A percentile compares a stretch with the other conserved stretches of the same genome.
These are phyloP conservation scores for Mormyrus hasselquistii DNA, from an alignment of 2,797 vertebrate species.

Conservation along the genomic window DNA sequence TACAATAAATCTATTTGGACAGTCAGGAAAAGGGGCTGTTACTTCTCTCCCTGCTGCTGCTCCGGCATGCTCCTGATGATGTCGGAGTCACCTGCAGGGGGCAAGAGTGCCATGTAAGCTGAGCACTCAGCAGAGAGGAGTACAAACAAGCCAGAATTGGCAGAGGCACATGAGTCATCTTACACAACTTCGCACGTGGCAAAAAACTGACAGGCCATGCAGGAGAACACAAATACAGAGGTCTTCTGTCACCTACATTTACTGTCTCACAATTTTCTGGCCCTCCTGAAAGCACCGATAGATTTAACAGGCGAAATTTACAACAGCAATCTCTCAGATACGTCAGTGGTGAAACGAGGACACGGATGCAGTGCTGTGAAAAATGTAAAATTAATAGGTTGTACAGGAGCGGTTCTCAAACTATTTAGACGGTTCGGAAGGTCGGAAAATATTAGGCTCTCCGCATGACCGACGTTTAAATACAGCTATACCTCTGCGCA, in stretches of 20 bases:
- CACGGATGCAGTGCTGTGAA: neutral
- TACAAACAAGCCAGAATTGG: neutral
- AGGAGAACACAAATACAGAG: slow-evolving; percentile 55
- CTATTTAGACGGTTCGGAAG: neutral
- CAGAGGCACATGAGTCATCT: neutral
- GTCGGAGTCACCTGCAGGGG: slow-evolving; percentile 68
- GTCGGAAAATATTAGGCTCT: neutral
- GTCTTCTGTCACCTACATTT: slow-evolving; percentile 36
- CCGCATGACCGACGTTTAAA: neutral
- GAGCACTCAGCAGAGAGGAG: neutral
- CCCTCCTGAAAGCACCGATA: slow-evolving; percentile 58
- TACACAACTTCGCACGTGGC: slow-evolving; percentile 29
- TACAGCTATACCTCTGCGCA: neutral
- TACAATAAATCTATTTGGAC: neutral
- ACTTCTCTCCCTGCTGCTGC: slow-evolving; percentile 72
- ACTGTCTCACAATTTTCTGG: slow-evolving; percentile 68
- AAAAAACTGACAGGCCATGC: slow-evolving; percentile 55
- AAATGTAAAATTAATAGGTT: neutral
- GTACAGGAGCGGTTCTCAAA: neutral
- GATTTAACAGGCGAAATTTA: slow-evolving; percentile 64
- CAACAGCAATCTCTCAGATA: neutral
- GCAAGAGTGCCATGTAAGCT: slow-evolving; percentile 41
- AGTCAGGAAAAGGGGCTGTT: slow-evolving; percentile 29
- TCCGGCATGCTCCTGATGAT: slow-evolving; percentile 77
- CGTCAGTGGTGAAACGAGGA: neutral